A percentile compares a stretch with the other conserved stretches of the same genome.
Evolutionary conservation across 2,888 invertebrate species (phyloP).

Genomic region (Luffia ferchaultella): DNA sequence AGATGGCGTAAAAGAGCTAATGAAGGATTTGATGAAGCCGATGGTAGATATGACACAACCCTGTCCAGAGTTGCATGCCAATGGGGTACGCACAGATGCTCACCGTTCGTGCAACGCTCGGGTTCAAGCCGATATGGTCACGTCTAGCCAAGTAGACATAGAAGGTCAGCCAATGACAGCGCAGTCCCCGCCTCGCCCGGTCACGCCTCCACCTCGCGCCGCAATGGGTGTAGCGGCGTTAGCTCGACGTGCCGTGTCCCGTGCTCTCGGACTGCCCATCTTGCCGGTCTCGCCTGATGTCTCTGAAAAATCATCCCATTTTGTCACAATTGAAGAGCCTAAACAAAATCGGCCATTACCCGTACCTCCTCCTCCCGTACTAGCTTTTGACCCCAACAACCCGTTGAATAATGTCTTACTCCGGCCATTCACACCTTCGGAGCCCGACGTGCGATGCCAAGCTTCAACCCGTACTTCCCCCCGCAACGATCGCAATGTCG

Average conservation of each 20-base stretch:
- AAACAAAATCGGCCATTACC: not conserved
- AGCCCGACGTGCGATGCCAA: constrained; percentile 35
- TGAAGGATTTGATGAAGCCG: constrained; percentile 48
- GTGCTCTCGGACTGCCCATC: not conserved
- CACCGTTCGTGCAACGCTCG: constrained; percentile 32
- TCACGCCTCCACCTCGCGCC: not conserved
- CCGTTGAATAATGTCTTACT: constrained; percentile 45
- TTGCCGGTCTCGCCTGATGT: not conserved
- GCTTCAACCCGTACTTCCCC: constrained; percentile 1
- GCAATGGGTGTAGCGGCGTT: not conserved
- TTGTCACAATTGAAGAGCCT: not conserved
- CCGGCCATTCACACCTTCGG: constrained; percentile 18
- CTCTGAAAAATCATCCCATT: not conserved
- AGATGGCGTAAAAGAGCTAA: constrained; percentile 39
- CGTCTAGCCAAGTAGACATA: constrained; percentile 47
- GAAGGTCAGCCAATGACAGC: constrained; percentile 3
- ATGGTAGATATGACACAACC: constrained; percentile 29
- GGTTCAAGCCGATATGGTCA: constrained; percentile 36
- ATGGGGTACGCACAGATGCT: constrained; percentile 11
- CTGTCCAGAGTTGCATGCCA: constrained; percentile 10
- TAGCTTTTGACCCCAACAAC: constrained; percentile 41
- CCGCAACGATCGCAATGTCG: constrained; percentile 3
- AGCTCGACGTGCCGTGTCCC: not conserved
- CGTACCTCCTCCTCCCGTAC: constrained; percentile 12
- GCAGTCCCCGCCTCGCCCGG: not conserved